Base-by-base conservation (phyloP, 2,113 vertebrate genomes). In the Cyprinodon variegatus region DNA sequence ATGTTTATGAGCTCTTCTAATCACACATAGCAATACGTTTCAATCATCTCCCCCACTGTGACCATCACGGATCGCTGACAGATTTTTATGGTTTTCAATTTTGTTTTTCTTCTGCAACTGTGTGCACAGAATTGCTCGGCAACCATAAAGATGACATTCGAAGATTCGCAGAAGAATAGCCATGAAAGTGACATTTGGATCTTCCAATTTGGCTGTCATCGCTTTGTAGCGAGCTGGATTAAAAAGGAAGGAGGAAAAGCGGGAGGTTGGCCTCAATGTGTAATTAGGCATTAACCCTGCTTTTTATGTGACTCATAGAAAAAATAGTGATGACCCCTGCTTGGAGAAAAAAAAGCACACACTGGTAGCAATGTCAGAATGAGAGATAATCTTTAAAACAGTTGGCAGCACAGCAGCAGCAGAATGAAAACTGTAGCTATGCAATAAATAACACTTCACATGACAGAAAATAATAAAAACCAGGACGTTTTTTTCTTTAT, bases 241-340 rank as follows among this genome's bases (percentile, higher is more conserved):
- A 74, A 38, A 69, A 43, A 38, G 36, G 20, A 45, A 59, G 68
- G 13, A 2, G 41, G 77, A 70, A 46, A 70, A 46, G 50, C 0
- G n/a, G 7, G 73, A 48, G 40, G 41, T 67, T 75, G 70, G 60
- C 68, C 50, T 82, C 53, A 3, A 60, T 79, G 66, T 81, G 78
- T 87, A 76, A 71, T 80, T 65, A 74, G 67, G 67, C 79, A 68
- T 86, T 77, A 86, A 87, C 45, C 61, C 1, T 37, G 70, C 66
- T 62, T 77, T 57, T 70, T 67, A 48, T 59, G 65, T 60, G 68
- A 68, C 53, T 79, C 77, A 65, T 45, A 40, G 39, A 50, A 74
- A 71, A 80, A 70, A 77, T 4, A 73, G 66, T 67, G 65, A 74
- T 65, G 70, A 71, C 46, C 13, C 15, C 50, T 45, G 45, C 76